phyloP scores from a whole-genome alignment of 2,113 vertebrate genomes.

The Tringa solitaria region DNA sequence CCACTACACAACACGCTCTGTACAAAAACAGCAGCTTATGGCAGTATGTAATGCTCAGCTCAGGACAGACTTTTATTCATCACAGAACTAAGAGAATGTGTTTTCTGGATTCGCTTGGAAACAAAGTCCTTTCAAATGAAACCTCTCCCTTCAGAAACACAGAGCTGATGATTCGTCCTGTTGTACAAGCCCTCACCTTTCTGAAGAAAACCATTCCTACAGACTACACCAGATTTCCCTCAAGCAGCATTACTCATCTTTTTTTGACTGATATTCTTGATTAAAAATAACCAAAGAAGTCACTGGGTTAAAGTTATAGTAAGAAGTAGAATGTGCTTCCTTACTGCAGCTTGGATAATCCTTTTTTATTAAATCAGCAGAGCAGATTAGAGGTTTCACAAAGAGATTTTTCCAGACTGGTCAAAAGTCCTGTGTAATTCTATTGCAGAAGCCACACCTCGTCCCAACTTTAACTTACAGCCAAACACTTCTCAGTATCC shows the following conservation, averaged over 20 bases:
- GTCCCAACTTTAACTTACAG: not conserved
- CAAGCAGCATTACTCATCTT: not conserved
- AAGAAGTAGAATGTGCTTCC: not conserved
- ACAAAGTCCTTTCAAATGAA: not conserved
- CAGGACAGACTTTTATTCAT: slow-evolving; percentile 23
- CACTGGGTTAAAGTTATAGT: not conserved
- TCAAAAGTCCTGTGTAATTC: not conserved
- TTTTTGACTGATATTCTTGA: not conserved
- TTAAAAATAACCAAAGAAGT: not conserved
- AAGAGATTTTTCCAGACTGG: not conserved
- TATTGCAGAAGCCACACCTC: not conserved
- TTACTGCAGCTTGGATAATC: not conserved
- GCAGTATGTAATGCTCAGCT: not conserved
- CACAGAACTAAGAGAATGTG: not conserved
- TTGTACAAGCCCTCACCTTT: not conserved
- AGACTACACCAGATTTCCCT: not conserved
- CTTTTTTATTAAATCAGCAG: not conserved
- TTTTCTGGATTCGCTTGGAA: slow-evolving; percentile 25
- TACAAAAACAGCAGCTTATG: not conserved
- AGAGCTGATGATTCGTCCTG: not conserved
- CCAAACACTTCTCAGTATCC: not conserved
- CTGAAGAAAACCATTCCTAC: not conserved
- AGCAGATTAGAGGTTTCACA: not conserved
- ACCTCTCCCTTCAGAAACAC: not conserved
- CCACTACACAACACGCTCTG: not conserved